Evolutionary conservation across 1,140 invertebrate species (phyloP).

Genomic region (Planococcus citri): DNA sequence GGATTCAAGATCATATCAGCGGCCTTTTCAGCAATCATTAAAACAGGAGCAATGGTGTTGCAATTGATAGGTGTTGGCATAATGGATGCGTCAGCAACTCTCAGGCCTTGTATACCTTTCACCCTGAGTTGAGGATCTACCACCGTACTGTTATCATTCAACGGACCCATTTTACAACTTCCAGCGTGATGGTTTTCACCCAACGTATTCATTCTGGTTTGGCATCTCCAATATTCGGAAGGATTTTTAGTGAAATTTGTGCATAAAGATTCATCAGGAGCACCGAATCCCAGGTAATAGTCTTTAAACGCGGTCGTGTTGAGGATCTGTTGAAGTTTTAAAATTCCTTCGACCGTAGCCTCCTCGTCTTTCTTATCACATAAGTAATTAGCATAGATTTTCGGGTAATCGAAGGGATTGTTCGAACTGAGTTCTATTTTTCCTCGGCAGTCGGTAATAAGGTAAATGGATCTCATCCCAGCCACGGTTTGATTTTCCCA

Average conservation of each 20-base stretch:
- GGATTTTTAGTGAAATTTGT: constrained; percentile 35
- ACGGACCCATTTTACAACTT: constrained; percentile 64
- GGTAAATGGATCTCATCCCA: constrained; percentile 10
- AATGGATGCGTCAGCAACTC: constrained; percentile 66
- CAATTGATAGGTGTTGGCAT: constrained; percentile 60
- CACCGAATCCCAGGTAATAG: constrained; percentile 32
- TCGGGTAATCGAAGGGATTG: constrained; percentile 54
- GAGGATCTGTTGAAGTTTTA: not conserved
- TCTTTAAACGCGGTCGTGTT: constrained; percentile 31
- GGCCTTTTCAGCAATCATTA: constrained; percentile 67
- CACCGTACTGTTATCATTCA: constrained; percentile 44
- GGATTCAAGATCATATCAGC: constrained; percentile 61
- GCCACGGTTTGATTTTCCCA: constrained; percentile 23
- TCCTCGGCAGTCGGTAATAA: constrained; percentile 18
- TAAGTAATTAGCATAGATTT: constrained; percentile 71
- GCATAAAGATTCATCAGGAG: constrained; percentile 35
- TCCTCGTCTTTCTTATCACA: constrained; percentile 50
- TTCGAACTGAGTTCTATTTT: constrained; percentile 19
- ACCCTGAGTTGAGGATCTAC: constrained; percentile 54
- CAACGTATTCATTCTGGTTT: constrained; percentile 43
- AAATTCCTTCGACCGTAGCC: constrained; percentile 40
- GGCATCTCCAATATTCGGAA: constrained; percentile 50
- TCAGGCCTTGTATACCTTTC: constrained; percentile 46
- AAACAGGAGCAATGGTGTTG: constrained; percentile 61
- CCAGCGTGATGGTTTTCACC: constrained; percentile 58